Conservation (phyloP, 2,888 invertebrate genomes). For the Venusia cambrica region DNA sequence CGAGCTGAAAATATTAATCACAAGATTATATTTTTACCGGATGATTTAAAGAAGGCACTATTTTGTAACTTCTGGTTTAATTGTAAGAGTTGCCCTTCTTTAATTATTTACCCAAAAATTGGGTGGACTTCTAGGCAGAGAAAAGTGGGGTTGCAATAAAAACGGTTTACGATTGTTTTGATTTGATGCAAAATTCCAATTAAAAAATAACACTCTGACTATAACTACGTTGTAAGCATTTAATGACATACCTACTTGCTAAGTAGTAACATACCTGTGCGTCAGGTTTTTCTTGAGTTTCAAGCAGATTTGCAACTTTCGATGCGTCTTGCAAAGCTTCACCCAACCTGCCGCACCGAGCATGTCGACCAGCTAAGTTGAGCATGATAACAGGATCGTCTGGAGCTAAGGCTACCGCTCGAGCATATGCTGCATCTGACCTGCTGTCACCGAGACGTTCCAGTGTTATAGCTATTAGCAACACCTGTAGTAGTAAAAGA, state of each 20-base stretch:
- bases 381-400: conserved; percentile 57
- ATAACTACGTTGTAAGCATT: too few relatives aligned
- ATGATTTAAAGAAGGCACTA: conserved; percentile 3
- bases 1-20: conserved; percentile 42
- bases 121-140: not conserved
- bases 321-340: conserved; percentile 51
- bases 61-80: conserved; percentile 4
- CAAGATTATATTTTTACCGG: not conserved
- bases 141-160: too few relatives aligned
- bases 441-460: conserved; percentile 62
- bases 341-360: conserved; percentile 46
- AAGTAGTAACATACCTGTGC: conserved; percentile 53
- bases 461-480: conserved; percentile 63
- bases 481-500: conserved; percentile 52
- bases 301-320: conserved; percentile 43
- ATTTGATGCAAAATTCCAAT: too few relatives aligned
- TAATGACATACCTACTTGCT: too few relatives aligned
- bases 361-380: conserved; percentile 61
- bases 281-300: conserved; percentile 46
- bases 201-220: too few relatives aligned
- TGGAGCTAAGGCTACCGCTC: conserved; percentile 52
- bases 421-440: conserved; percentile 60
- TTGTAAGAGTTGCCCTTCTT: conserved; percentile 3
- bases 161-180: too few relatives aligned
- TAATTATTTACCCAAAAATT: conserved; percentile 1